Percentiles rank a stretch among this genome's conserved stretches.
Conservation (phyloP, 2,888 invertebrate genomes). For the Drosophila cognata region DNA sequence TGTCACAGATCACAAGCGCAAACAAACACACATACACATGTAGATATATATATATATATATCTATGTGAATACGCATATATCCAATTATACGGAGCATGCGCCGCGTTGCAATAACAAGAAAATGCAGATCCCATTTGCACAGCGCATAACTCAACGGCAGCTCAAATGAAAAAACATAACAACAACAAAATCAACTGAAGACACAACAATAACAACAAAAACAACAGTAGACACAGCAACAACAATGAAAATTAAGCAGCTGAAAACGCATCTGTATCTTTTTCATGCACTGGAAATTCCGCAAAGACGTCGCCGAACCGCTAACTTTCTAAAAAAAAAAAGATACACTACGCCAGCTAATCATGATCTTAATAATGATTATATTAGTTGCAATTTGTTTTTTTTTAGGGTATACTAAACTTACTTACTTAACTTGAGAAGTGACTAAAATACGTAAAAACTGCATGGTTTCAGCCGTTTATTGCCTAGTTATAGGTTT, state of each 20-base stretch:
- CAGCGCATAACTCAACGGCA: constrained; percentile 76
- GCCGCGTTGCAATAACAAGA: constrained; percentile 56
- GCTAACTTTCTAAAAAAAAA: constrained; percentile 77
- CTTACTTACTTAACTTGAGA: neutral
- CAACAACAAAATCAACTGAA: constrained; percentile 23
- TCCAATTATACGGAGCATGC: constrained; percentile 74
- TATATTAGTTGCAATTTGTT: constrained; percentile 36
- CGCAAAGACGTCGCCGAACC: constrained; percentile 64
- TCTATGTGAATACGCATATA: constrained; percentile 33
- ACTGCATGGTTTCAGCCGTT: neutral
- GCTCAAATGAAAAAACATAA: constrained; percentile 61
- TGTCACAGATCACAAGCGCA: constrained; percentile 33
- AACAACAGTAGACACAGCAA: constrained; percentile 15
- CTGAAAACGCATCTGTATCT: constrained; percentile 78
- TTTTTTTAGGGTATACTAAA: constrained; percentile 16
- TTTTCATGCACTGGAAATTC: constrained; percentile 84
- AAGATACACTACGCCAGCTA: constrained; percentile 53
- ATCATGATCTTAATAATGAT: constrained; percentile 66
- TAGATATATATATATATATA: constrained; percentile 17
- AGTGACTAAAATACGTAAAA: neutral
- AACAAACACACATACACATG: constrained; percentile 1
- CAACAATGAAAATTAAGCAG: constrained; percentile 58
- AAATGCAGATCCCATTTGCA: constrained; percentile 71
- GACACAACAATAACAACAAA: constrained; percentile 14
- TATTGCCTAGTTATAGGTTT: too few relatives aligned